Conservation (phyloP, 2,797 vertebrate species). For the Pangasius krempfi region DNA sequence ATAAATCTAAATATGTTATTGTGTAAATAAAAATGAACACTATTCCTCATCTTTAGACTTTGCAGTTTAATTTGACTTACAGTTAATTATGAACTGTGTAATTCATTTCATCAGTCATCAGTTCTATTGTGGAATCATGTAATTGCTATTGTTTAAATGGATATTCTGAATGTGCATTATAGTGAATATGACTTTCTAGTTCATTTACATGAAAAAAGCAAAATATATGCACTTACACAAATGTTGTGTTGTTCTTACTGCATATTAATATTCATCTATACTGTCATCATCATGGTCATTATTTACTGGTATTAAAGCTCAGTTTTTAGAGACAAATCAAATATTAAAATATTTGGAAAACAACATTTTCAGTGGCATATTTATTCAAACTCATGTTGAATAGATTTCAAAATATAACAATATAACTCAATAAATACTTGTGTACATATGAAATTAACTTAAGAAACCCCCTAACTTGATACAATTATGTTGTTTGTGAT, state of each 20-base stretch:
- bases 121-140: not conserved
- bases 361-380: not conserved
- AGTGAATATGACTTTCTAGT: not conserved
- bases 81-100: not conserved
- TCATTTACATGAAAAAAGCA: not conserved
- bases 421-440: not conserved
- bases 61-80: not conserved
- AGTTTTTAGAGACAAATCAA: not conserved
- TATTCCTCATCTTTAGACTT: not conserved
- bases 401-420: not conserved
- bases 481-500: conserved; percentile 36
- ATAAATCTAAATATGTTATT: not conserved
- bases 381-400: not conserved
- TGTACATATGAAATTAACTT: not conserved
- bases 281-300: not conserved
- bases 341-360: not conserved
- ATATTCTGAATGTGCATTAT: not conserved
- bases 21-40: not conserved
- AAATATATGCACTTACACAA: not conserved
- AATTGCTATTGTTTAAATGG: not conserved
- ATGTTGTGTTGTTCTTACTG: not conserved
- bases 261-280: not conserved
- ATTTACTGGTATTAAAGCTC: not conserved
- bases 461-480: conserved; percentile 8
- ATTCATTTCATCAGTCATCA: not conserved